A percentile compares a stretch with the other conserved stretches of the same genome.
These are phyloP conservation scores for Charanyca ferruginea DNA, from an alignment of 2,888 invertebrate genomes.

Conservation along the genomic window DNA sequence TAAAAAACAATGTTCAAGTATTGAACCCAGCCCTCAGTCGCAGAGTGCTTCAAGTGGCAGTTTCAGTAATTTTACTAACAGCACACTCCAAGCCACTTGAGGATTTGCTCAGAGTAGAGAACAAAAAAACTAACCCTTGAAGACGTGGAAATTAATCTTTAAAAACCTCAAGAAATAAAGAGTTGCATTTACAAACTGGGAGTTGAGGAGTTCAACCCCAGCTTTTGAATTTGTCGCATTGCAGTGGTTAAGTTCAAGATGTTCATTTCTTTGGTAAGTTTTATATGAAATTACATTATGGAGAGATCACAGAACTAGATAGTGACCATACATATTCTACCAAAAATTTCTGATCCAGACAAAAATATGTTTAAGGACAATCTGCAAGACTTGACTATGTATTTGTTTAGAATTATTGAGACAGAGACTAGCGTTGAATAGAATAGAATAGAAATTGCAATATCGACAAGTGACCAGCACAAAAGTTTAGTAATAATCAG, in stretches of 20 bases:
- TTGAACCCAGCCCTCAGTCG: conserved; percentile 63
- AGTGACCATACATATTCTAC: no score
- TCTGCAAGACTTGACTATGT: not conserved
- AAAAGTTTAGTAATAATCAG: conserved; percentile 30
- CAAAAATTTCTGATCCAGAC: no score
- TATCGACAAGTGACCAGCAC: not conserved
- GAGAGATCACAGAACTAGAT: no score
- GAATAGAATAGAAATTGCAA: not conserved
- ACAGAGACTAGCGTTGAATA: not conserved
- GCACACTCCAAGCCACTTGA: conserved; percentile 62
- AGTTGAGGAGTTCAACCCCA: conserved; percentile 10
- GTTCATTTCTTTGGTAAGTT: no score
- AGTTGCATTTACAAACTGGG: conserved; percentile 47
- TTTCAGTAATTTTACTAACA: conserved; percentile 72
- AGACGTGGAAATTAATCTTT: conserved; percentile 63
- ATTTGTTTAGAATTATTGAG: not conserved
- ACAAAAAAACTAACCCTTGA: conserved; percentile 62
- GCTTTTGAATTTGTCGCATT: conserved; percentile 46
- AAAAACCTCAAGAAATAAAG: conserved; percentile 56
- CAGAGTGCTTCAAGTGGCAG: conserved; percentile 74
- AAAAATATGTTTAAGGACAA: no score
- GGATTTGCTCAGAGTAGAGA: conserved; percentile 55
- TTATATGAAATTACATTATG: no score
- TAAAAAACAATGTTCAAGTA: conserved; percentile 61
- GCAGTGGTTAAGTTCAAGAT: conserved; percentile 19